Base-by-base conservation (phyloP, 2,797 vertebrate species). In the Rhabdomys pumilio region DNA sequence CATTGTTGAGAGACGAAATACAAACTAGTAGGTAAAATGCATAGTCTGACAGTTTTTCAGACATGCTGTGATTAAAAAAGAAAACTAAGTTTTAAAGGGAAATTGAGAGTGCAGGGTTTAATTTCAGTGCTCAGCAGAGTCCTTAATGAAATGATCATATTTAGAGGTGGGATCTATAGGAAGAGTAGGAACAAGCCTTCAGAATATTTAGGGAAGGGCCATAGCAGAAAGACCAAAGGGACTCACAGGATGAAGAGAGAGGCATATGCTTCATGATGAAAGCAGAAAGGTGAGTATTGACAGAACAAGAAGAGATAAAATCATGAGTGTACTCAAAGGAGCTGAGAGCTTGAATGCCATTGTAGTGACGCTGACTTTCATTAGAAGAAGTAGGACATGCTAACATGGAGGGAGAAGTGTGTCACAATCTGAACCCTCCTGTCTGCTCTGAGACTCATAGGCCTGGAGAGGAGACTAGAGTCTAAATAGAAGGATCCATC, bases 141-240 rank as follows among this genome's bases (percentile, higher is more conserved):
- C 57, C 34, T 93, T 75, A 79, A 61, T 53, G 53, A 95, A 20
- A n/a, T 57, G 55, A 31, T 72, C 83, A 79, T 85, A 69, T 41
- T 24, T 75, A 26, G n/a, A 22, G 55, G 20, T 17, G 81, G 85
- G n/a, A 17, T 59, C 47, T 75, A 24, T 65, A 88, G 55, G 31
- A 57, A 75, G 9, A 82, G 2, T 44, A 3, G 55, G 63, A 81
- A 10, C 2, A 63, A 69, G 19, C 10, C 73, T 4, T 13, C 15
- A n/a, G 31, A 29, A 5, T 94, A 63, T 72, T 9, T 41, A 75
- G 19, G 85, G 90, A 38, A 85, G 72, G n/a, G 69, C 15, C n/a
- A 4, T 17, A 67, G 7, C 22, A 59, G 34, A 59, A 93, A 76
- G 41, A 67, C 65, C 31, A n/a, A 76, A 59, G 31, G 59, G 20